Evolutionary conservation across 2,797 vertebrate species (phyloP).

Genomic region (Thaleichthys pacificus): DNA sequence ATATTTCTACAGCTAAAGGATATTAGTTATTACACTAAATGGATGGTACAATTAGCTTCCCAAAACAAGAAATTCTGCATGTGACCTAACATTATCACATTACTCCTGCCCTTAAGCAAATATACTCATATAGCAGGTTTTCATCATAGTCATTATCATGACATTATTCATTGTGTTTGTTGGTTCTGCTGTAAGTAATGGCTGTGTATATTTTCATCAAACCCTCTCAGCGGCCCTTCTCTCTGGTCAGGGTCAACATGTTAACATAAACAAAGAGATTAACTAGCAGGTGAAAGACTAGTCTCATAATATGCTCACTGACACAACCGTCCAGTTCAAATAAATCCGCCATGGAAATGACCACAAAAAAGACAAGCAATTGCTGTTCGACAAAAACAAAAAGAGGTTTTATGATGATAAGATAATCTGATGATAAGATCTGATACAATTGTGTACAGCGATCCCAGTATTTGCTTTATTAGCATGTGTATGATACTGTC

Average conservation of each 20-base stretch:
- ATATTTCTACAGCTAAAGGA: not conserved
- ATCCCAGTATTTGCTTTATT: too few relatives aligned
- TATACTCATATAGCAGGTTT: constrained; percentile 5
- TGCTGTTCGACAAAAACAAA: too few relatives aligned
- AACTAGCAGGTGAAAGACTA: constrained; percentile 19
- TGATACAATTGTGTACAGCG: too few relatives aligned
- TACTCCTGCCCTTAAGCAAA: constrained; percentile 19
- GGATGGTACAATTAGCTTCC: not conserved
- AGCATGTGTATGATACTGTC: too few relatives aligned
- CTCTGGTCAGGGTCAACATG: constrained; percentile 13
- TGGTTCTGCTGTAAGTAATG: constrained; percentile 12
- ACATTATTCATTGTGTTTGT: constrained; percentile 15
- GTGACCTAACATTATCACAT: constrained; percentile 1
- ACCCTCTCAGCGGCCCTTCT: not conserved
- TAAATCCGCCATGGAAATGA: not conserved
- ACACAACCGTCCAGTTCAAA: not conserved
- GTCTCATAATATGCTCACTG: constrained; percentile 10
- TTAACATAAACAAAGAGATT: constrained; percentile 24
- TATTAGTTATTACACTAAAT: not conserved
- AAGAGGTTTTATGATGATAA: too few relatives aligned
- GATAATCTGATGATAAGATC: too few relatives aligned
- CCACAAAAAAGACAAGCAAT: not conserved
- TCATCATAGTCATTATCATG: constrained; percentile 25
- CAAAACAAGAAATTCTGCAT: constrained; percentile 13
- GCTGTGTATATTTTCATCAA: constrained; percentile 23